A percentile compares a stretch with the other conserved stretches of the same genome.
These are phyloP conservation scores for Phoxinus dragarum DNA, from an alignment of 2,797 vertebrate species.

Conservation along the genomic window DNA sequence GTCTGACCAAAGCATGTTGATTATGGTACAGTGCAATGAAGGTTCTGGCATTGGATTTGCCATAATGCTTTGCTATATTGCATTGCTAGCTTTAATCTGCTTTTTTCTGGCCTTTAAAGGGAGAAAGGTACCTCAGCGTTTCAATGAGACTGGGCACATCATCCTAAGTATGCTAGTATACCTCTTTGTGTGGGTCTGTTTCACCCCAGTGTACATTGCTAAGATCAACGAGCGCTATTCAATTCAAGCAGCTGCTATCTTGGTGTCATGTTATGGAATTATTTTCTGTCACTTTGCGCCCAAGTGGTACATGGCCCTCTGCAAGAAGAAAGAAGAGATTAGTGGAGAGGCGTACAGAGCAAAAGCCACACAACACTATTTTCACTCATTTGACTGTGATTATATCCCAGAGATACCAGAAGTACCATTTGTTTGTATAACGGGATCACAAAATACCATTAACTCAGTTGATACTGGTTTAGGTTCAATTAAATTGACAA, in stretches of 20 bases:
- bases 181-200: constrained; percentile 74
- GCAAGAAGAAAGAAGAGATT: constrained; percentile 66
- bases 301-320: constrained; percentile 71
- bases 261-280: constrained; percentile 70
- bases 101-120: constrained; percentile 70
- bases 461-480: constrained; percentile 10
- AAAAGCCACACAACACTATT: constrained; percentile 3
- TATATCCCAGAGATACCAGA: neutral
- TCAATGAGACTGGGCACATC: constrained; percentile 67
- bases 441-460: constrained; percentile 40
- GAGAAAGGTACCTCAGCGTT: constrained; percentile 67
- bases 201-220: constrained; percentile 70
- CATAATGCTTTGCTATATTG: constrained; percentile 68
- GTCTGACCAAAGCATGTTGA: constrained; percentile 53
- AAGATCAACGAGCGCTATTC: constrained; percentile 61
- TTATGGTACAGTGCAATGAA: constrained; percentile 65
- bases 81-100: constrained; percentile 66
- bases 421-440: neutral
- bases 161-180: constrained; percentile 73
- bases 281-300: constrained; percentile 70
- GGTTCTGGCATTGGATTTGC: constrained; percentile 67
- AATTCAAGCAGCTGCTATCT: constrained; percentile 68
- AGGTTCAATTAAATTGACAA: constrained; percentile 3
- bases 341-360: constrained; percentile 58
- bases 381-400: neutral